Percentiles rank a stretch among this genome's conserved stretches.
phyloP scores from a whole-genome alignment of 2,797 vertebrate genomes.

The Pyrocephalus nanus region DNA sequence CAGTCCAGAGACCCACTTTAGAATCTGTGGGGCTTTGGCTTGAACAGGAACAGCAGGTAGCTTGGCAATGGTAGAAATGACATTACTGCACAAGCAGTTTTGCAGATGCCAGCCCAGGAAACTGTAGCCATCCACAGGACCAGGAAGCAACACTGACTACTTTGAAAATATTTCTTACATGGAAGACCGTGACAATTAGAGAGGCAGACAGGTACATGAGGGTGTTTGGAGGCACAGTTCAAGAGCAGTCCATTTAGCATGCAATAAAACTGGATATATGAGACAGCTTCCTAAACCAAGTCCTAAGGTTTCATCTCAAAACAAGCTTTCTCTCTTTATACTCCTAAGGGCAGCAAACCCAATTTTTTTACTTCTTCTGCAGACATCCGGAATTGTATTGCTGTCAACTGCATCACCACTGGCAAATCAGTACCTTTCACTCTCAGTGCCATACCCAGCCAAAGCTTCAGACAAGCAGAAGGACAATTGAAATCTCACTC shows the following conservation, averaged over 20 bases:
- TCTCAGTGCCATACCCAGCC: conserved; percentile 7
- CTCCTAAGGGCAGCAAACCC: not conserved
- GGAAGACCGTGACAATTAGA: not conserved
- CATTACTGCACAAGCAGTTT: not conserved
- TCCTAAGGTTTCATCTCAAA: conserved; percentile 9
- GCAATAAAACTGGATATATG: not conserved
- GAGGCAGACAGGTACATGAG: not conserved
- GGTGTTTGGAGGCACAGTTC: not conserved
- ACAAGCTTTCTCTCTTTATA: not conserved
- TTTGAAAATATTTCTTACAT: not conserved
- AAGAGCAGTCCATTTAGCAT: not conserved
- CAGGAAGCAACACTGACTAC: not conserved
- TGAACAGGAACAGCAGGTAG: not conserved
- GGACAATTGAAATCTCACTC: conserved; percentile 33
- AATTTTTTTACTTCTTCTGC: conserved; percentile 1
- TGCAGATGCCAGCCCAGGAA: not conserved
- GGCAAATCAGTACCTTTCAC: conserved; percentile 4
- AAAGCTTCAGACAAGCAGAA: conserved; percentile 3
- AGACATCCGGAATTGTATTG: not conserved
- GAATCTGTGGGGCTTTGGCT: not conserved
- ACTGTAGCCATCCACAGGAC: not conserved
- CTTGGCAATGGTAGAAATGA: not conserved
- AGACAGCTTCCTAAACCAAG: not conserved
- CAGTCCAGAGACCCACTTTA: not conserved
- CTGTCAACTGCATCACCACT: not conserved